Evolutionary conservation across 1,140 invertebrate genomes (phyloP).

Genomic region (Drosophila kurseongensis): DNA sequence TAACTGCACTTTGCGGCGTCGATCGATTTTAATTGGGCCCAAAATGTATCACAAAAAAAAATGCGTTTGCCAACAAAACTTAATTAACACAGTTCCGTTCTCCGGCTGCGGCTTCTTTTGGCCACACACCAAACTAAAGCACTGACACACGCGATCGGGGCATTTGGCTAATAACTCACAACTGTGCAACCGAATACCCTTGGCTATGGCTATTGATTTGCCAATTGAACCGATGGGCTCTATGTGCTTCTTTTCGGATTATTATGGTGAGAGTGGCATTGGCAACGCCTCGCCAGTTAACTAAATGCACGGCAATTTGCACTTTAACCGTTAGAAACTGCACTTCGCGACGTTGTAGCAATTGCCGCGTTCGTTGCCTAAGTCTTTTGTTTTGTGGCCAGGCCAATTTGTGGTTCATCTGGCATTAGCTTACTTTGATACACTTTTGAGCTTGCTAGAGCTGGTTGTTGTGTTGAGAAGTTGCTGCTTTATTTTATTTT

Average conservation of each 20-base stretch:
- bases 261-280: conserved; percentile 50
- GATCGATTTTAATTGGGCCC: conserved; percentile 57
- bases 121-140: conserved; percentile 31
- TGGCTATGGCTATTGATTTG: conserved; percentile 48
- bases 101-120: conserved; percentile 57
- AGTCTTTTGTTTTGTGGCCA: conserved; percentile 65
- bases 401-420: conserved; percentile 65
- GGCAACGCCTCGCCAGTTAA: conserved; percentile 38
- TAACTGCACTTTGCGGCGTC: conserved; percentile 27
- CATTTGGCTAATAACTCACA: conserved; percentile 55
- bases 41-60: conserved; percentile 30
- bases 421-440: conserved; percentile 71
- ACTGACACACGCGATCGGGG: conserved; percentile 31
- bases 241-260: conserved; percentile 8
- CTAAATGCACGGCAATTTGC: conserved; percentile 68
- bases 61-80: conserved; percentile 50
- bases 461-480: conserved; percentile 5
- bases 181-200: conserved; percentile 57
- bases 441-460: conserved; percentile 38
- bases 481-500: conserved; percentile 7
- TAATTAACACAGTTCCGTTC: conserved; percentile 74
- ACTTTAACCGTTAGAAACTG: conserved; percentile 71
- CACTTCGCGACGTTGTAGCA: conserved; percentile 43
- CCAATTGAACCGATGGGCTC: conserved; percentile 28
- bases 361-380: conserved; percentile 62